Evolutionary conservation across 2,113 vertebrate genomes (phyloP).

Genomic region (Stictonetta naevosa): DNA sequence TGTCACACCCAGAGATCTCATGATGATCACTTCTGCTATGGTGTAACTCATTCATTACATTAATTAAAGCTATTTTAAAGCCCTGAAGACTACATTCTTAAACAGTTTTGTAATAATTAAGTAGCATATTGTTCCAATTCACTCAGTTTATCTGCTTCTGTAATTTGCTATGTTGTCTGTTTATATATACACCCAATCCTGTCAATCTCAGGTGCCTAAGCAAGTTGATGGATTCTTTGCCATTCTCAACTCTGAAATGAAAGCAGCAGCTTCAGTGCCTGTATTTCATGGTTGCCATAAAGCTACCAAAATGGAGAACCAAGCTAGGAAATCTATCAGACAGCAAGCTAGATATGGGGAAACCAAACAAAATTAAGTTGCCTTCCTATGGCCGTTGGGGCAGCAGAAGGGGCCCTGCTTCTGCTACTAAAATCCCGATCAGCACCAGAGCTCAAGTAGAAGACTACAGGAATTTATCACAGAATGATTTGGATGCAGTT

Average conservation of each 20-base stretch:
- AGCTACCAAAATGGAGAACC: background rate
- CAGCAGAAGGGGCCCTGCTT: background rate
- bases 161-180: background rate
- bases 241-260: background rate
- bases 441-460: background rate
- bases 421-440: background rate
- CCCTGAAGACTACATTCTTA: background rate
- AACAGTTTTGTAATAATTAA: background rate
- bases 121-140: background rate
- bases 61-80: background rate
- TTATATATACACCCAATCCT: background rate
- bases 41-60: background rate
- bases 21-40: fast-evolving
- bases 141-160: background rate
- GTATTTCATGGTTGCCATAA: background rate
- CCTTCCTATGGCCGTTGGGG: background rate
- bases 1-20: background rate
- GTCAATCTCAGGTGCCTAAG: background rate
- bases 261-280: background rate
- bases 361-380: background rate
- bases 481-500: background rate
- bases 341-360: background rate
- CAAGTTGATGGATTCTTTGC: background rate
- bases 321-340: background rate
- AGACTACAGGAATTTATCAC: background rate